Evolutionary conservation across 2,888 invertebrate species (phyloP), one percentile per base, ranked within the genome.

Genomic region (Abrostola triplasia): DNA sequence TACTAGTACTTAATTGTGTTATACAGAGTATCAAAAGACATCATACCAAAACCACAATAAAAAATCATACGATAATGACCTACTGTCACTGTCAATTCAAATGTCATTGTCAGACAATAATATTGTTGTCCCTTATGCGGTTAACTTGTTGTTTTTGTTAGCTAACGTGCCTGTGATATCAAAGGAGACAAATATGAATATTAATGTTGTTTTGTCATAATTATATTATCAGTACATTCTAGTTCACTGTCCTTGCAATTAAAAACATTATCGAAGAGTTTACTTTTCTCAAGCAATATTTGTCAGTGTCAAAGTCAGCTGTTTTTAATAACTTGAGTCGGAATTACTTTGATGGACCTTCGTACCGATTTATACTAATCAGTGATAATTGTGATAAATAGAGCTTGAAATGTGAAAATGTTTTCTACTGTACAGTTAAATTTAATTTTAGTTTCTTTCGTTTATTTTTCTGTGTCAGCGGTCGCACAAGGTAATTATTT

Each of bases 281-380:
- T 42, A 37, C 2, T 35, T 12, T 51, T n/a, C 10, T n/a, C 7
- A 37, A 59, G 38, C 44, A 48, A 55, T 49, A 36, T 47, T 54
- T 56, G 57, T 61, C 48, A 55, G 47, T 79, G 64, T 70, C 73
- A 70, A 59, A 59, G 68, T 77, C 77, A 77, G 77, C 77, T 77
- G 80, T 80, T 74, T 12, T 4, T 38, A 48, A 11, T 38, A 48
- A 11, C 10, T 8, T 40, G 40, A 9, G 12, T 24, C 9, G 13
- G 48, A 24, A 42, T n/a, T 56, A 24, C 36, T 37, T 36, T 54
- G 54, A 42, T 11, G 35, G 11, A 8, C 9, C n/a, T 42, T 41
- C 5, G 11, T 11, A 11, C 35, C 37, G 12, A n/a, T 40, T 37
- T 36, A 12, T 6, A 8, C 5, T 24, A n/a, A 55, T 36, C 42